Base-by-base conservation (phyloP, 2,113 vertebrate species). In the Apteryx mantelli region DNA sequence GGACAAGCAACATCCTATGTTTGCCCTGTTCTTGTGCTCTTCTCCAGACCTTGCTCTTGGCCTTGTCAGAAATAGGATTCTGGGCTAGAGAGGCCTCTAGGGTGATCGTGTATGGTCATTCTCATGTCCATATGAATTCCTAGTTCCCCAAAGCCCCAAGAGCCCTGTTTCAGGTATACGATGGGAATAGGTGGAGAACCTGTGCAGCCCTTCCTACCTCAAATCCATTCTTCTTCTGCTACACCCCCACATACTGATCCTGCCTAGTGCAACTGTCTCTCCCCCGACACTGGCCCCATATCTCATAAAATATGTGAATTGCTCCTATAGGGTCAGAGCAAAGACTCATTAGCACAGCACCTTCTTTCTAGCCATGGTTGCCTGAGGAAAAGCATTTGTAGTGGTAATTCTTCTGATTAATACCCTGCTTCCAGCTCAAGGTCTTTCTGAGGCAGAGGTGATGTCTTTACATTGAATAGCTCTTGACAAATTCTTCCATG, bases 311-410 rank as follows among this genome's bases (percentile, higher is more conserved):
- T 22, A 10, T 0, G 0, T 15, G 42, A 88, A 42, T 68, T 58
- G 7, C 22, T 52, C 15, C 70, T 66, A 16, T 15, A 68, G n/a
- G 11, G 15, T 32, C 56, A 70, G 66, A 74, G 63, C 38, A 78
- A 77, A 79, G 75, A 5, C 21, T 61, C 26, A 4, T 32, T 40
- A 71, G 52, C 58, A 52, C 56, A 80, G 55, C 21, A 34, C 34
- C 0, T 0, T 36, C 13, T 24, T 76, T 46, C 66, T 32, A 68
- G 44, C 7, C 25, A 13, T 53, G 24, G 30, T 28, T 1, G 0
- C 50, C 28, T 55, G 58, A 38, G 6, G 34, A 92, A 48, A 64
- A 78, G n/a, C 44, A 32, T 89, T 89, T 52, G 42, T 73, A 84
- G 74, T 38, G n/a, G 25, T 42, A 60, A 65, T 78, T 65, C 63